phyloP scores from a whole-genome alignment of 2,888 invertebrate genomes.

The Sinodicranocentrus sp. region DNA sequence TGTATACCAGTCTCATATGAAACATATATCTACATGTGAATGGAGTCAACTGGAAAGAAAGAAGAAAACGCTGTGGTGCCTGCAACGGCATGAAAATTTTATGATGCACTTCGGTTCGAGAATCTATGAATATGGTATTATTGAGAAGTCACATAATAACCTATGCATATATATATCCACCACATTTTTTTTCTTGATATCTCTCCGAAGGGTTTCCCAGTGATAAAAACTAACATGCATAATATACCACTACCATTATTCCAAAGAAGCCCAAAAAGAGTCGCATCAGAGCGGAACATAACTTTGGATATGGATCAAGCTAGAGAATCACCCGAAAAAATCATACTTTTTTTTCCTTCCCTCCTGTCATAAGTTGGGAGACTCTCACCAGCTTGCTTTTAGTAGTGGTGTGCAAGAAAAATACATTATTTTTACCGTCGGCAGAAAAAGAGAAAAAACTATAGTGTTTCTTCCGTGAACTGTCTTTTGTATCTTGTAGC shows the following conservation, averaged over 20 bases:
- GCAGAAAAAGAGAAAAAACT: background rate
- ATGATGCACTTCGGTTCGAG: constrained; percentile 58
- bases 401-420: constrained; percentile 11
- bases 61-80: background rate
- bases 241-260: constrained; percentile 22
- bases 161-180: background rate
- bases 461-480: background rate
- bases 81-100: constrained; percentile 58
- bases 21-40: background rate
- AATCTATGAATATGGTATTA: constrained; percentile 61
- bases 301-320: constrained; percentile 55
- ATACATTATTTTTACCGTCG: constrained; percentile 32
- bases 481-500: background rate
- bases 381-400: constrained; percentile 1
- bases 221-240: constrained; percentile 41
- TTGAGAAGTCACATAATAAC: background rate
- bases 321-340: constrained; percentile 15
- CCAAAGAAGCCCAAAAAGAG: constrained; percentile 1
- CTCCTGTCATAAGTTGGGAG: constrained; percentile 6
- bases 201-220: background rate
- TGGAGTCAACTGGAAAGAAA: background rate
- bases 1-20: constrained; percentile 4
- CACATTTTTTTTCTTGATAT: background rate
- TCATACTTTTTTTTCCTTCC: constrained; percentile 2
- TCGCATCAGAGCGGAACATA: constrained; percentile 48